Evolutionary conservation across 2,888 invertebrate species (phyloP).

Genomic region (Apamea monoglypha): DNA sequence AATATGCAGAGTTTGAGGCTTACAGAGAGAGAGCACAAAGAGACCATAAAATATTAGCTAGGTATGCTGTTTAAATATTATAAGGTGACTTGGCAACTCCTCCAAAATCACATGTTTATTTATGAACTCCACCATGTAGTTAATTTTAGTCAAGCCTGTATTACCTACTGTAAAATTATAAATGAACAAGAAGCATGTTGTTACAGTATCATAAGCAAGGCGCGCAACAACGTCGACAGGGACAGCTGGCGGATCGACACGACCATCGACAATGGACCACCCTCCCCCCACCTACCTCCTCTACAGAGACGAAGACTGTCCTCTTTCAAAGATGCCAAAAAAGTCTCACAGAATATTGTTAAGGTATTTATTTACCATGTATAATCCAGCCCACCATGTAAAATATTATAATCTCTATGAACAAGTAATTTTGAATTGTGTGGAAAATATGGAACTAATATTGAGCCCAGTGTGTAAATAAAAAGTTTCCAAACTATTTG

Average conservation of each 20-base stretch:
- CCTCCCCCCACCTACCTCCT: slow-evolving; percentile 85
- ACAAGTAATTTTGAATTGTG: background rate
- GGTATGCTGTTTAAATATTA: slow-evolving; percentile 77
- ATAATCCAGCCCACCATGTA: background rate
- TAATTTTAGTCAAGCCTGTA: background rate
- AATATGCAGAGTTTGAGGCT: slow-evolving; percentile 93
- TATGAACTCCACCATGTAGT: background rate
- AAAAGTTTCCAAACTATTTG: background rate
- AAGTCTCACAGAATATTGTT: slow-evolving; percentile 78
- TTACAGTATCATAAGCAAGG: slow-evolving; percentile 86
- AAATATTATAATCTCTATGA: background rate
- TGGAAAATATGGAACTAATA: background rate
- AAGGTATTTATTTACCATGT: slow-evolving; percentile 74
- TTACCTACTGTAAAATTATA: background rate
- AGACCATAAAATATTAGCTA: slow-evolving; percentile 92
- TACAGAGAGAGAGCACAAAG: slow-evolving; percentile 93
- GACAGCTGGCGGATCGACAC: slow-evolving; percentile 77
- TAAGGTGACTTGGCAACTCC: background rate
- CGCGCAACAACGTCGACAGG: slow-evolving; percentile 75
- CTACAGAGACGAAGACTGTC: slow-evolving; percentile 88
- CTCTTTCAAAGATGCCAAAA: slow-evolving; percentile 88
- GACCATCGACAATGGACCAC: slow-evolving; percentile 81
- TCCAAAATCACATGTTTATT: background rate
- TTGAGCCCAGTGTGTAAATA: background rate
- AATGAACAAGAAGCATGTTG: slow-evolving; percentile 4